Base-by-base conservation (phyloP, 2,888 invertebrate species). In the Gastrophysa polygoni region DNA sequence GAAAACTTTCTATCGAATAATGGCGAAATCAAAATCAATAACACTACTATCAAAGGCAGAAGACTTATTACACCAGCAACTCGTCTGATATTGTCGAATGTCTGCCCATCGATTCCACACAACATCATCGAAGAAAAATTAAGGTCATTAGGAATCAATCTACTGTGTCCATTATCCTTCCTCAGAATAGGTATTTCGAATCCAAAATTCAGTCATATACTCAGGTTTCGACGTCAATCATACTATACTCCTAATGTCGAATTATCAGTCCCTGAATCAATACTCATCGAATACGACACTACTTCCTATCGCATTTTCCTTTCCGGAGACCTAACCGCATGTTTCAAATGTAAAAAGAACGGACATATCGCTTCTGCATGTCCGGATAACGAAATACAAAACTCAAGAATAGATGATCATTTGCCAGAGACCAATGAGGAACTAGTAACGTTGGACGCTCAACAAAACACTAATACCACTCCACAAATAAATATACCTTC, bases 81-180 rank as follows among this genome's bases (percentile, higher is more conserved):
- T 47, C 59, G 70, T 43, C 48, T 73, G 21, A 59, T 75, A 17
- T 57, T 75, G 1, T 75, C 74, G 16, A 75, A 74, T 57, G 71
- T 74, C 1, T 64, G 62, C 17, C 52, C 71, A 66, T 16, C 66
- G 2, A 72, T 73, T 28, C 71, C 68, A 7, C 69, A 72, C 48
- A 17, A 61, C 7, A 20, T 60, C 10, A 17, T 68, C 24, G 70
- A 69, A 64, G 28, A 57, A 10, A 52, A 56, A 47, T 46, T 73
- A 1, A 66, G 60, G 49, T 59, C 56, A 38, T 44, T 66, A 14
- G 60, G 63, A 11, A 17, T 70, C 10, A 63, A 68, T 59, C 46
- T 63, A 34, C 52, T 67, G 20, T 71, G 67, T 16, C 66, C 68
- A 11, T 64, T 68, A 1, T 64, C 63, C 8, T 69, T 69, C 51